phyloP scores from a whole-genome alignment of 2,113 vertebrate genomes.

The Ellobius talpinus region DNA sequence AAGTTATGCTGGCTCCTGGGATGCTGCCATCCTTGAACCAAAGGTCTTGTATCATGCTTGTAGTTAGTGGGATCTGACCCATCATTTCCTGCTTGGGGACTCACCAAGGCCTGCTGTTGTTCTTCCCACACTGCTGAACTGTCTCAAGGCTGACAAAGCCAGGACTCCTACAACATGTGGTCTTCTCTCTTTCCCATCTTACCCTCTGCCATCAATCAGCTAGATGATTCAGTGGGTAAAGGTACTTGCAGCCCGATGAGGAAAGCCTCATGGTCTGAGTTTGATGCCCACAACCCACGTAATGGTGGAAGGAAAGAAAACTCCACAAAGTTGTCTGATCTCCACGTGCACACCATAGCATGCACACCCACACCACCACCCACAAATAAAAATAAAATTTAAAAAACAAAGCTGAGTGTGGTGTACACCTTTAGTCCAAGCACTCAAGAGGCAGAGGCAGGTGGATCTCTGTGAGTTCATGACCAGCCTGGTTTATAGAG shows the following conservation, averaged over 20 bases:
- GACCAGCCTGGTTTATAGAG: neutral
- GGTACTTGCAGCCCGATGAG: neutral
- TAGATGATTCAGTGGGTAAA: neutral
- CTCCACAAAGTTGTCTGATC: neutral
- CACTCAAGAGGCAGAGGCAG: neutral
- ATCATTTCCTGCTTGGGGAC: neutral
- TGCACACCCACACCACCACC: rapidly evolving
- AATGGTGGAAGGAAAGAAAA: neutral
- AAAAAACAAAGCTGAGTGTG: neutral
- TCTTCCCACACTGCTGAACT: neutral
- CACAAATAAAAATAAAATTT: neutral
- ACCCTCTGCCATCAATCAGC: neutral
- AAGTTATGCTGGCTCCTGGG: neutral
- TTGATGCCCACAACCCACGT: neutral
- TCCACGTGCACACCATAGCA: too few relatives aligned
- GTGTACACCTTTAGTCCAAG: neutral
- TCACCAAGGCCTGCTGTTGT: neutral
- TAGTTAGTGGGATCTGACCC: neutral
- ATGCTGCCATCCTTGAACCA: too few relatives aligned
- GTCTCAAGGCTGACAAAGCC: neutral
- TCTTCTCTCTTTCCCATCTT: neutral
- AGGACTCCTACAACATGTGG: neutral
- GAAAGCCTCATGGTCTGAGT: neutral
- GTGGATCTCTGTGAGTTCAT: neutral
- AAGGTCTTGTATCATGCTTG: neutral